Evolutionary conservation across 2,888 invertebrate species (phyloP), one percentile per base, ranked within the genome.

Genomic region (Iphiclides podalirius): DNA sequence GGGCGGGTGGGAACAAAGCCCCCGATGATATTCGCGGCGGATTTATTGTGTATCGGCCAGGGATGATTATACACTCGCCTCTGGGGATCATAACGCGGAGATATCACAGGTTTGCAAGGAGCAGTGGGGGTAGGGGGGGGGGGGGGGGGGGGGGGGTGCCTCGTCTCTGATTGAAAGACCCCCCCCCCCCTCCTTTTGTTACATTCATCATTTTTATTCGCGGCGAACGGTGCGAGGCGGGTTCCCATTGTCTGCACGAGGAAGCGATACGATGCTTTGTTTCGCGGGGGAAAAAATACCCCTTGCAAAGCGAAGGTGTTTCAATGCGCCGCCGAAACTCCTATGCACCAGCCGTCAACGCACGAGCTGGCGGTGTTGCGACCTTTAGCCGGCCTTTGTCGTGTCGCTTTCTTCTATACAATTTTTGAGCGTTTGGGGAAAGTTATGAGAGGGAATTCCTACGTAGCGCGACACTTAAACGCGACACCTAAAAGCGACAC

Each of bases 221-320:
- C 34, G 36, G 50, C 17, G 17, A 26, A 2, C 35, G 45, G 43
- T 38, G 12, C 9, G 37, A 33, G 38, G 44, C 15, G 44, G 12
- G 23, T 20, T 3, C 20, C 47, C 6, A 50, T 50, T 50, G 50
- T 50, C 50, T 50, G 33, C 31, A 26, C 38, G 36, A 49, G 53
- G 61, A 66, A 61, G 59, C 53, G 45, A 50, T 50, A 50, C 50
- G 45, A 44, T 44, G 50, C 50, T 50, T 50, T 50, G 44, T 44
- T 50, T 45, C 59, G 52, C 31, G 31, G 2, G 11, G 11, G 11
- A 31, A 31, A 53, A 49, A 50, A 45, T 56, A 42, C 55, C 57
- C n/a, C n/a, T n/a, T 23, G 42, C 42, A 37, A 38, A 47, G 31
- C 40, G 50, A 43, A 42, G 38, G n/a, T n/a, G n/a, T n/a, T 20